Base-by-base conservation (phyloP, 2,888 invertebrate genomes). In the Pseudococcus longispinus region DNA sequence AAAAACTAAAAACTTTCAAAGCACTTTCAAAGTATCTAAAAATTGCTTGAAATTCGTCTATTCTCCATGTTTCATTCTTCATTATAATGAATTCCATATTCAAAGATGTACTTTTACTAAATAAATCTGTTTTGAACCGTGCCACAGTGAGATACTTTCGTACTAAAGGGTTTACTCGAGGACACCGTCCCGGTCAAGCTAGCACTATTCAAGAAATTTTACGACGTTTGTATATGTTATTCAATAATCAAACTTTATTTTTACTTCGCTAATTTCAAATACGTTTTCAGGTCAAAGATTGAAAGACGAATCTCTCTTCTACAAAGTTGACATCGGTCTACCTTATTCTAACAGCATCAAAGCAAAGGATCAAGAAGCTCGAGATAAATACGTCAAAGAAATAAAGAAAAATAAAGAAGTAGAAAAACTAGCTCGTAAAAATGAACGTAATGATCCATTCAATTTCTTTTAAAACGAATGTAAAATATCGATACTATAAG, bases 301-400 rank as follows among this genome's bases (percentile, higher is more conserved):
- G 55, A 91, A 91, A 88, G 94, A 95, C 90, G 92, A 93, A 0
- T 91, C 91, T 84, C 60, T 94, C 46, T 89, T 91, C 87, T 93
- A 90, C 88, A 92, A 92, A 89, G 92, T 95, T 1, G 92, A 95
- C 89, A 95, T 95, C 89, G 95, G 95, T 0, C 93, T 93, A 88
- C 92, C 93, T 0, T 90, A 90, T 44, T 89, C 91, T 0, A 90
- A 89, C 87, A 87, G 89, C 70, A 90, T 91, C 0, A 91, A 92
- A 44, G 90, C 91, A 15, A 90, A 90, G 37, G 90, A 92, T 87
- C 88, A 92, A 0, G 44, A 55, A 0, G 74, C 77, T n/a, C 55
- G 94, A 89, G 88, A 94, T 23, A 92, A 92, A 83, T 91, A 93
- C 88, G 88, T 93, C 0, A 94, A 93, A 90, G 90, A 90, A 74